These are phyloP conservation scores for Lepidurus apus DNA, from an alignment of 1,140 invertebrate species.

Conservation along the genomic window DNA sequence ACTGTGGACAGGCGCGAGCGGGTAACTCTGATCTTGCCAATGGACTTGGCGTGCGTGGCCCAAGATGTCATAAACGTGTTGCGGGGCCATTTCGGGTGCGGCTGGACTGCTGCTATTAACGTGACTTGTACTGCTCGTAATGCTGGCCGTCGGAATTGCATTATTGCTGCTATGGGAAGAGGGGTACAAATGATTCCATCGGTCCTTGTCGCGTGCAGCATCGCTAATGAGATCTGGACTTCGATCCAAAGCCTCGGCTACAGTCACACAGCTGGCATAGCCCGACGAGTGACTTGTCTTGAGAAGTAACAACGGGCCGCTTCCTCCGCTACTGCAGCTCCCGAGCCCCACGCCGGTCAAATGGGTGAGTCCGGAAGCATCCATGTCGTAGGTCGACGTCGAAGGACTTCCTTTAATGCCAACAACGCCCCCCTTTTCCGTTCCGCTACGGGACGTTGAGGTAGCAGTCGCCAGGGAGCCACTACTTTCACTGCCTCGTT, in stretches of 20 bases:
- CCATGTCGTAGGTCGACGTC: conserved; percentile 19
- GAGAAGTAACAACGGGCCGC: conserved; percentile 23
- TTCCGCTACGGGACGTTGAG: conserved; percentile 23
- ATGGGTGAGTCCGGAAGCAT: conserved; percentile 33
- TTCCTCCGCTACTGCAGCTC: conserved; percentile 40
- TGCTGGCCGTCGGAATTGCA: conserved; percentile 24
- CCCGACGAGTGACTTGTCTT: conserved; percentile 20
- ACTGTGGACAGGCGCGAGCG: conserved; percentile 20
- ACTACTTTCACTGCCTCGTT: background rate
- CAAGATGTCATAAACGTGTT: conserved; percentile 16
- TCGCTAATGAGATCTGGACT: conserved; percentile 71
- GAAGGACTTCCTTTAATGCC: conserved; percentile 7
- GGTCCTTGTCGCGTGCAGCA: conserved; percentile 53
- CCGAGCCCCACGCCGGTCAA: conserved; percentile 37
- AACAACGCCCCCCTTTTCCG: background rate
- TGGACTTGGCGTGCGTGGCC: conserved; percentile 27
- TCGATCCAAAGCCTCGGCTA: conserved; percentile 48
- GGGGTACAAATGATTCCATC: conserved; percentile 23
- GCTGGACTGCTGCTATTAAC: conserved; percentile 12
- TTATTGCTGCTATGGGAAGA: conserved; percentile 22
- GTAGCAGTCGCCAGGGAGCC: background rate
- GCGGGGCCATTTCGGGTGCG: conserved; percentile 15
- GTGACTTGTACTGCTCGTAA: conserved; percentile 27
- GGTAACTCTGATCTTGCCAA: conserved; percentile 34
- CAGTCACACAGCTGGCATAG: conserved; percentile 3